Conservation (phyloP, 2,797 vertebrate genomes). For the Momotus momota region DNA sequence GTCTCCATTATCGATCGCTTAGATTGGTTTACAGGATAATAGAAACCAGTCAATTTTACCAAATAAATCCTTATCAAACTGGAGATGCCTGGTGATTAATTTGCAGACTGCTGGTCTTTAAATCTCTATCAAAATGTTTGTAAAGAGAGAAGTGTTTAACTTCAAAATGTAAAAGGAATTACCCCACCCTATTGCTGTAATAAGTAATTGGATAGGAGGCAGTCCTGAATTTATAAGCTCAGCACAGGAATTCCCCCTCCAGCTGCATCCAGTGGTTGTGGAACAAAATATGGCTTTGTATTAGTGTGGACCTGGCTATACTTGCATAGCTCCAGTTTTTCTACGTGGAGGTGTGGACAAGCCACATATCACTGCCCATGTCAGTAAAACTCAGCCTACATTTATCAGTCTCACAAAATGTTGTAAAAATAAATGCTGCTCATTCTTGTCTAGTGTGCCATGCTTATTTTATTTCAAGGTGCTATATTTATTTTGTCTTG, state of each 20-base stretch:
- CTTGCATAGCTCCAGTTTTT: neutral
- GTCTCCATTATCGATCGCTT: neutral
- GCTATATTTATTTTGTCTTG: neutral
- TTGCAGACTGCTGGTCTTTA: neutral
- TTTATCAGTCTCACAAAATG: neutral
- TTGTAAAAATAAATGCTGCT: neutral
- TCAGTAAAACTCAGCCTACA: neutral
- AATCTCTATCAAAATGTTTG: neutral
- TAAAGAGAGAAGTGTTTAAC: neutral
- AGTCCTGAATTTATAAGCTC: neutral
- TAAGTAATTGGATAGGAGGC: neutral
- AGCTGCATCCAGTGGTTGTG: neutral
- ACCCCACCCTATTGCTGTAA: neutral
- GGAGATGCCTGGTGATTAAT: neutral
- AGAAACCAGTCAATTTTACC: neutral
- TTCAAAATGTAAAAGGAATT: neutral
- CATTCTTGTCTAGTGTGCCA: neutral
- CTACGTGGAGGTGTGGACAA: neutral
- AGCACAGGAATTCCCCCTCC: neutral
- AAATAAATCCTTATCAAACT: neutral
- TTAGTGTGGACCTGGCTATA: neutral
- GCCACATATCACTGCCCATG: accelerated
- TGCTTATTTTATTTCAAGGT: neutral
- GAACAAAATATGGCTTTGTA: neutral
- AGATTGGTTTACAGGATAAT: neutral